Evolutionary conservation across 1,140 invertebrate genomes (phyloP).

Genomic region (Lucilia sericata): DNA sequence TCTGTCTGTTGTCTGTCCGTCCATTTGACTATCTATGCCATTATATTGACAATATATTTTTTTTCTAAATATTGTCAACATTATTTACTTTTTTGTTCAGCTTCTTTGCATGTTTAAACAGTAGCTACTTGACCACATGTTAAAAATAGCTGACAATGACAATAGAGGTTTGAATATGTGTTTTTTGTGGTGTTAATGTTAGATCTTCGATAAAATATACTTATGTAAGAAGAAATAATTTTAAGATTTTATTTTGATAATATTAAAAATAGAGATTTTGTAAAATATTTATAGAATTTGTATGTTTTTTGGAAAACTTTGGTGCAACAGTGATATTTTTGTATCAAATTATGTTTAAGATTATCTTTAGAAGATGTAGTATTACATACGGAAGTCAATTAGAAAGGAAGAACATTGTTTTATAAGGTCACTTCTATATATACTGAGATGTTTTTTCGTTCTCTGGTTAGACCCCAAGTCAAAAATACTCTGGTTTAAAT

Average conservation of each 20-base stretch:
- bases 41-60: slow-evolving; percentile 60
- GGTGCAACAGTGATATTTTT: no score
- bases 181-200: slow-evolving; percentile 44
- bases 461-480: no score
- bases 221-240: background rate
- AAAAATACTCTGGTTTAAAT: no score
- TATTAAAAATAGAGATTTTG: slow-evolving; percentile 7
- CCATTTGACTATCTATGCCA: slow-evolving; percentile 56
- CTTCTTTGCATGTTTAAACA: slow-evolving; percentile 56
- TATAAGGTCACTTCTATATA: no score
- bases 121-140: slow-evolving; percentile 45
- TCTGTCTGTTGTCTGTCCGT: slow-evolving; percentile 59
- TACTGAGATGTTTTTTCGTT: no score
- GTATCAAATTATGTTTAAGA: no score
- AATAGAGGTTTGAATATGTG: slow-evolving; percentile 19
- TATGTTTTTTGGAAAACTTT: background rate
- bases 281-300: background rate
- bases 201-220: slow-evolving; percentile 38
- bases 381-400: no score
- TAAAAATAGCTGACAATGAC: slow-evolving; percentile 18
- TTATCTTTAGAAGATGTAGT: no score
- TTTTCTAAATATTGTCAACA: slow-evolving; percentile 59
- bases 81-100: slow-evolving; percentile 47
- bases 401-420: no score
- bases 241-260: slow-evolving; percentile 23